Base-by-base conservation (phyloP, 2,797 vertebrate species). In the Taenioides sp. region DNA sequence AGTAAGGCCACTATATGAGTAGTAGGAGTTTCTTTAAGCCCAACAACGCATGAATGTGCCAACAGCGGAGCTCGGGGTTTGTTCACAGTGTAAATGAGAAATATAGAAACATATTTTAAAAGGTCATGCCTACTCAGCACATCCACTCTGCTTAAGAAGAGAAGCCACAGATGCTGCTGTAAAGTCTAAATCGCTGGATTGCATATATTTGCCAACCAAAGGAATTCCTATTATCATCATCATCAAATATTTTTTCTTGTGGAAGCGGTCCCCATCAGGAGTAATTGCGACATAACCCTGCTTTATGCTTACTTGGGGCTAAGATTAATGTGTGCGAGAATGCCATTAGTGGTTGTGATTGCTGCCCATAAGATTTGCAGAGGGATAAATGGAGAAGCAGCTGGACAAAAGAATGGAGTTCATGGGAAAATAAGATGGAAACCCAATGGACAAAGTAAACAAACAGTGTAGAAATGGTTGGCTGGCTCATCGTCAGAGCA, bases 191-290 rank as follows among this genome's bases (percentile, higher is more conserved):
- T 76, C 72, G 18, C 49, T 47, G 69, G 57, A 82, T 80, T 75
- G 82, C 76, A 81, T 74, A 76, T 67, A 88, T 86, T 70, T 81
- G 50, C 74, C 73, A 81, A 79, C 81, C 80, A 83, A 81, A 87
- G 78, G 77, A 87, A 86, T 85, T 83, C 76, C 78, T 67, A 77
- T 84, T 71, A 82, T 80, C 78, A 79, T 88, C 11, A 88, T 72
- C 80, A 80, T 83, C 62, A 83, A 79, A 78, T 71, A 76, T 68
- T 69, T 76, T 61, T 54, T 77, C 68, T 74, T 11, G 31, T 57
- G 71, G 63, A 84, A 59, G 75, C 74, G 78, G 73, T 65, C 68
- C 23, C 69, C 80, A 86, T 87, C 78, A 77, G 72, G 78, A 74
- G 73, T 81, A 86, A 84, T 78, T 81, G 79, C 80, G 75, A 69